Evolutionary conservation across 2,113 vertebrate species (phyloP), one percentile per base, ranked within the genome.

Genomic region (Nanorana parkeri): DNA sequence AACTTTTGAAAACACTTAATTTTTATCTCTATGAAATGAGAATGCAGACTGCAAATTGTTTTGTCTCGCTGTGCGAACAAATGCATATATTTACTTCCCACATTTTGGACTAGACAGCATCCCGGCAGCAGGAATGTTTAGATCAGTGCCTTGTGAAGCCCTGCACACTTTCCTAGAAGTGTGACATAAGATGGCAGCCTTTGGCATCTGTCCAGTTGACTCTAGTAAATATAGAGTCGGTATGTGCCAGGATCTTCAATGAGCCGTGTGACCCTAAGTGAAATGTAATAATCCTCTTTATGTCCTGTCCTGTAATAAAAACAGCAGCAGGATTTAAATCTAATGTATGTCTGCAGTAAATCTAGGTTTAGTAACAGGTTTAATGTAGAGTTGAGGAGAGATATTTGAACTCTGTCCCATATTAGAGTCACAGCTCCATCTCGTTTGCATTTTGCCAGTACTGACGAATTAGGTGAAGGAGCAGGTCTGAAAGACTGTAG

Each of bases 91-190:
- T 19, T 8, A 51, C 51, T 72, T 56, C 51, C 23, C 52, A 26
- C 71, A 17, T 58, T 20, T 23, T 74, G 54, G 54, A 55, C 4
- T 23, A 16, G 54, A 5, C 20, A 1, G 71, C 26, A 32, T 36
- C 71, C 60, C 55, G 16, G 54, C 20, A 24, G 47, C 17, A 60
- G 11, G 23, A 80, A 51, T 80, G 3, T 23, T 69, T 60, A 61
- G 32, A 61, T 21, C 17, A 69, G 26, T 26, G 13, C 78, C 32
- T 28, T 60, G 29, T 69, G 65, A 79, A 60, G 32, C 17, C 32
- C 32, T 7, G 32, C 11, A 68, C 41, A 41, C 65, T 24, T 69
- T n/a, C 66, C 66, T 55, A 69, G 21, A n/a, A 56, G 32, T 26
- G 16, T 69, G 23, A 24, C 3, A 2, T 32, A 10, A 24, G 5